phyloP scores from a whole-genome alignment of 2,888 invertebrate genomes.

The Plutella xylostella region DNA sequence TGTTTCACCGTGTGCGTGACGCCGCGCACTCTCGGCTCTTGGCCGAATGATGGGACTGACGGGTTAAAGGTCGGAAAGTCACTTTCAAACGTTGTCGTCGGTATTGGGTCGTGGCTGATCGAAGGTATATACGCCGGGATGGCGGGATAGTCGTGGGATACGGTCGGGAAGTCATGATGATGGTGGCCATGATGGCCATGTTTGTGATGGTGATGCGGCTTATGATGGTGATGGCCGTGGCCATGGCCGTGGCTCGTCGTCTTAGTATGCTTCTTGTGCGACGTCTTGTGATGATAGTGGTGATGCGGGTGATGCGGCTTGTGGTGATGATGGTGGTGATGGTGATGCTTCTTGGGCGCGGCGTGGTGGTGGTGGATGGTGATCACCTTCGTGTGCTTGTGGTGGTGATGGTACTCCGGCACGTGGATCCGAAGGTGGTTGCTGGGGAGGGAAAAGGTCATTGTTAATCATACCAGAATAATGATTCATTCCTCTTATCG shows the following conservation, averaged over 20 bases:
- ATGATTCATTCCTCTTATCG: too few relatives aligned
- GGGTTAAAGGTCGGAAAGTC: constrained; percentile 37
- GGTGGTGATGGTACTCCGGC: constrained; percentile 71
- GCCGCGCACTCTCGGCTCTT: constrained; percentile 32
- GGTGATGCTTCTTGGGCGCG: constrained; percentile 58
- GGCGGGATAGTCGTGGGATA: too few relatives aligned
- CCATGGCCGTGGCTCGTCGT: constrained; percentile 23
- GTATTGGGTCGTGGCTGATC: constrained; percentile 29
- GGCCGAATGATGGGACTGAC: constrained; percentile 30
- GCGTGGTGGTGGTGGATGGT: constrained; percentile 67
- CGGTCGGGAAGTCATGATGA: constrained; percentile 29
- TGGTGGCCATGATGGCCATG: constrained; percentile 28
- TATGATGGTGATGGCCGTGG: constrained; percentile 29
- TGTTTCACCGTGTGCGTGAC: constrained; percentile 51
- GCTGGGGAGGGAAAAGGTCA: constrained; percentile 42
- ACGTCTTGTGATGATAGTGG: constrained; percentile 48
- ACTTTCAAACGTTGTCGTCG: constrained; percentile 32
- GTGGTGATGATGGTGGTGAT: constrained; percentile 41
- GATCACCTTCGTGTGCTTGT: constrained; percentile 71
- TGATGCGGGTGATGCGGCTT: constrained; percentile 37
- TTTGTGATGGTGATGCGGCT: constrained; percentile 25
- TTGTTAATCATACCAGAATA: too few relatives aligned
- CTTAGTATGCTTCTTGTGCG: constrained; percentile 32
- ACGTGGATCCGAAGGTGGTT: constrained; percentile 69
- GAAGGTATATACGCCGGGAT: too few relatives aligned